Base-by-base conservation (phyloP, 2,113 vertebrate species). In the Octodon degus region DNA sequence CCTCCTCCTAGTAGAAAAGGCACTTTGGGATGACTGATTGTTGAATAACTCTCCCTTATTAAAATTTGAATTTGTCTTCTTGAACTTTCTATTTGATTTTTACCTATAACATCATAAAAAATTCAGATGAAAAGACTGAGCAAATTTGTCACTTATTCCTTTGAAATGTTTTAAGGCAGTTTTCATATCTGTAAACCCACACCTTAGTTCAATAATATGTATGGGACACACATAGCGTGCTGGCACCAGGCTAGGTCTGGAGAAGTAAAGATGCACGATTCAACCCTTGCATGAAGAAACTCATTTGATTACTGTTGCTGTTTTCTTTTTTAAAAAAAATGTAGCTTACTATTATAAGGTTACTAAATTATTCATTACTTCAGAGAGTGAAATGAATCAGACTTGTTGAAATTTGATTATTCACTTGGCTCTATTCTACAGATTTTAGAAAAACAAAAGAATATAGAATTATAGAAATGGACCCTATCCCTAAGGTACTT, bases 51-150 rank as follows among this genome's bases (percentile, higher is more conserved):
- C 24, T 77, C 25, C 30, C 40, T 87, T 87, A 43, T 53, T 74
- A 86, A 76, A 86, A 34, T 7, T 40, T 9, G 12, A 62, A 80
- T 80, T 62, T 63, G 30, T 86, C 24, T 86, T 30, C 34, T 40
- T 86, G 25, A 82, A 87, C 63, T 87, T 53, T 91, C 17, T 68
- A 25, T 94, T 68, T 91, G 53, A 16, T 81, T 60, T 91, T 91
- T 86, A 62, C 77, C 37, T 94, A 2, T 10, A 30, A 16, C 32
- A 50, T 60, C 70, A 53, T 40, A 62, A 86, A 90, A 90, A 34
- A 12, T 62, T 79, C 17, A 77, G 53, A 30, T 58, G 68, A 76
- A 53, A 94, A 84, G 58, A 30, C 79, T 65, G 62, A 83, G 25
- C n/a, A 77, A 76, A 50, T 2, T 7, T 85, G 60, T 53, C 22